These are phyloP conservation scores for Diachrysia chrysitis DNA, from an alignment of 2,888 invertebrate species.

Conservation along the genomic window DNA sequence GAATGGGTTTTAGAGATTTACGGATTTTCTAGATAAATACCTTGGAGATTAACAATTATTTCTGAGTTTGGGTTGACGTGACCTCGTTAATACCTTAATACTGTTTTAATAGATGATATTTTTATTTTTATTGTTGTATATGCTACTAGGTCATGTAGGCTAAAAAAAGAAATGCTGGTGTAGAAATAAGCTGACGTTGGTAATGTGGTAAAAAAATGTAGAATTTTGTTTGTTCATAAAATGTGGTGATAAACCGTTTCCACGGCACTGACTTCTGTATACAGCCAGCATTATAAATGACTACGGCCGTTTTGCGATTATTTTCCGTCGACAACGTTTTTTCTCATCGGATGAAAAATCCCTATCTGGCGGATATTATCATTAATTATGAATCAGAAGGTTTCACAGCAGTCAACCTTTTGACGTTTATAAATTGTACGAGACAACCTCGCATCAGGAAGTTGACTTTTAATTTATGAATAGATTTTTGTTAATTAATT, in stretches of 20 bases:
- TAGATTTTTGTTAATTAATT: conserved; percentile 36
- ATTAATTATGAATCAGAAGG: conserved; percentile 86
- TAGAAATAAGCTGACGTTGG: neutral
- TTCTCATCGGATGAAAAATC: conserved; percentile 82
- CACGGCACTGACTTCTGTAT: conserved; percentile 54
- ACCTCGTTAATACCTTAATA: no score
- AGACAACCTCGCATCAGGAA: conserved; percentile 56
- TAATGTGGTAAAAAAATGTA: neutral
- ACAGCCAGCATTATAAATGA: conserved; percentile 77
- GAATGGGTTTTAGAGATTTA: conserved; percentile 11
- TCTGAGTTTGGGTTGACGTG: neutral
- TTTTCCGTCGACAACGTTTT: conserved; percentile 80
- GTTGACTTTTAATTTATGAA: conserved; percentile 50
- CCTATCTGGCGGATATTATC: conserved; percentile 86
- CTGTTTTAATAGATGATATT: no score
- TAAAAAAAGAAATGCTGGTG: no score
- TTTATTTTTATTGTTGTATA: no score
- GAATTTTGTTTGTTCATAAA: conserved; percentile 20
- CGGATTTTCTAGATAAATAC: neutral
- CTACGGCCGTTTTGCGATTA: conserved; percentile 78
- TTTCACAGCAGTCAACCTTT: conserved; percentile 70
- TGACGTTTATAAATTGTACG: conserved; percentile 77
- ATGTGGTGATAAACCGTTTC: conserved; percentile 49
- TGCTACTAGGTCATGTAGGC: no score
- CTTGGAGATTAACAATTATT: neutral